Conservation (phyloP, 1,140 invertebrate genomes). For the Lepidotrigona ventralis region DNA sequence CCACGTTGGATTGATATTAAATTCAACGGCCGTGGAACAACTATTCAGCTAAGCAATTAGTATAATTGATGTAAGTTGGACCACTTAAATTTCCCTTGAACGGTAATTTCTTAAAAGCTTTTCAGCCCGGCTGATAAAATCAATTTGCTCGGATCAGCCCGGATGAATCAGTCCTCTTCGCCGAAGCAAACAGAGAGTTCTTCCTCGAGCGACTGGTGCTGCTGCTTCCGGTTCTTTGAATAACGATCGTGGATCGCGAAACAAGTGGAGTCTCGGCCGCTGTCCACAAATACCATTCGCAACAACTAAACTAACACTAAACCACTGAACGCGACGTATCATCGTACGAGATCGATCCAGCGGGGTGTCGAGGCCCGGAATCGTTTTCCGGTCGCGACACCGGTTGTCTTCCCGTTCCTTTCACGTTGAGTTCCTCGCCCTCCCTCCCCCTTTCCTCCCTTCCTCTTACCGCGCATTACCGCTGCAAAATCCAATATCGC, state of each 20-base stretch:
- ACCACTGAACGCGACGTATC: not conserved
- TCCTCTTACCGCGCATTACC: slow-evolving; percentile 40
- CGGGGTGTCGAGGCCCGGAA: no score
- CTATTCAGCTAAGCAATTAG: not conserved
- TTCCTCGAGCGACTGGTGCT: not conserved
- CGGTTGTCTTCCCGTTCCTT: slow-evolving; percentile 37
- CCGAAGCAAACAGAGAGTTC: not conserved
- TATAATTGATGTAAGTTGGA: not conserved
- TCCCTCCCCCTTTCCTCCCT: not conserved
- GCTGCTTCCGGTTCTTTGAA: not conserved
- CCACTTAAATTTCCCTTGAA: not conserved
- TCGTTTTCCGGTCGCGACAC: not conserved
- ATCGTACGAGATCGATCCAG: not conserved
- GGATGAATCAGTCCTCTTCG: not conserved
- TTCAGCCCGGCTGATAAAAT: not conserved
- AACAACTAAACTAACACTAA: not conserved
- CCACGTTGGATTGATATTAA: not conserved
- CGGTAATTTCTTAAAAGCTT: not conserved
- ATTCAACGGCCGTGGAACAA: not conserved
- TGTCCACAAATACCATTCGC: not conserved
- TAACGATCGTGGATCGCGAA: not conserved
- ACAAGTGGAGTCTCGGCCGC: not conserved
- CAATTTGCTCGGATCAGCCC: not conserved
- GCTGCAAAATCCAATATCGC: slow-evolving; percentile 69
- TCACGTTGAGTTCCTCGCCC: slow-evolving; percentile 11